These are phyloP conservation scores for Corynorhinus townsendii DNA, from an alignment of 2,113 vertebrate species.

Conservation along the genomic window DNA sequence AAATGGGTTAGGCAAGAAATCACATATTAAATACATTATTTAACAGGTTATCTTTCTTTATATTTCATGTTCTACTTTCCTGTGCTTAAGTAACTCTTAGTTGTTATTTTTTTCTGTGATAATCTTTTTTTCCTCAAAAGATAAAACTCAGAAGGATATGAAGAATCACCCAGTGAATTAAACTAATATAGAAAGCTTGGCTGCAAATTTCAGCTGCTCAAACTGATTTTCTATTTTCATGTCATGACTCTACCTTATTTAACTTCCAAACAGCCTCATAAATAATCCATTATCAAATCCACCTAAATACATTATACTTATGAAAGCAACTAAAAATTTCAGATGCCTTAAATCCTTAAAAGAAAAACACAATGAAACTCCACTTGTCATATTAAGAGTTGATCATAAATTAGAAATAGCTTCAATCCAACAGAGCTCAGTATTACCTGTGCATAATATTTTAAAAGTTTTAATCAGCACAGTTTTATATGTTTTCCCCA, in stretches of 20 bases:
- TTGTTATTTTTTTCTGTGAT: background rate
- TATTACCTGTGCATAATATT: background rate
- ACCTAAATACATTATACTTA: conserved; percentile 20
- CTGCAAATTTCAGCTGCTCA: background rate
- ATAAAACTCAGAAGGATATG: background rate
- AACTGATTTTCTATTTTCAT: background rate
- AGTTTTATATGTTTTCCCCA: background rate
- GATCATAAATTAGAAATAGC: background rate
- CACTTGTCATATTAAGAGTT: background rate
- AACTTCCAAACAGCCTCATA: background rate
- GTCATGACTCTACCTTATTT: background rate
- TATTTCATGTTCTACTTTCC: background rate
- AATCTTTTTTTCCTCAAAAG: background rate
- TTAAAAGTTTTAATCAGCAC: background rate
- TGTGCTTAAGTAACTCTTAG: background rate
- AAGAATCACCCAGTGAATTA: background rate
- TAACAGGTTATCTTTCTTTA: background rate
- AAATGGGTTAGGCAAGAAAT: background rate
- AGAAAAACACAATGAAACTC: conserved; percentile 1
- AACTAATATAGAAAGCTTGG: background rate
- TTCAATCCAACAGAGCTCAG: background rate
- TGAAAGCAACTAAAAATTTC: background rate
- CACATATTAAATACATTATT: background rate
- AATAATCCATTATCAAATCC: background rate
- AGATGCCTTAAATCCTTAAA: background rate